phyloP scores from a whole-genome alignment of 2,797 vertebrate genomes.

The Alouatta caraya region DNA sequence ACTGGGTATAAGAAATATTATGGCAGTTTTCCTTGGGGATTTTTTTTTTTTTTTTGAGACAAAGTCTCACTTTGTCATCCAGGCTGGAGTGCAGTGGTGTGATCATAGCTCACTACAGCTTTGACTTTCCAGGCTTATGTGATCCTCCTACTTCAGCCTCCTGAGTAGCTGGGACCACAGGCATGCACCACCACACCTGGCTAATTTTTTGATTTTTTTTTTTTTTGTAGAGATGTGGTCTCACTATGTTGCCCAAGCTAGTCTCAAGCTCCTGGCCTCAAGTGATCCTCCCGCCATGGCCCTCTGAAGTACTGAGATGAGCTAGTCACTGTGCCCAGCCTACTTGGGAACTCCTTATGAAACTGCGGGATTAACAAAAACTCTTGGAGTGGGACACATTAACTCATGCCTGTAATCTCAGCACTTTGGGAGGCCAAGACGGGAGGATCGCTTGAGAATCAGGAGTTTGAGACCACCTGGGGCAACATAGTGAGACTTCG shows the following conservation, averaged over 20 bases:
- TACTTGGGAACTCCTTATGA: not conserved
- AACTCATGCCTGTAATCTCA: not conserved
- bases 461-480: not conserved
- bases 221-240: not conserved
- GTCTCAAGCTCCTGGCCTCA: not conserved
- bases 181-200: not conserved
- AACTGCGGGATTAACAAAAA: slow-evolving; percentile 19
- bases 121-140: not conserved
- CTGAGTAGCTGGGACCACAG: not conserved
- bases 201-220: not conserved
- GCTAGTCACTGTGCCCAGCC: not conserved
- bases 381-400: not conserved
- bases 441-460: not conserved
- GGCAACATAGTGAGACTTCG: not conserved
- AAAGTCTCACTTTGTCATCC: not conserved
- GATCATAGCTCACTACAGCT: not conserved
- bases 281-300: not conserved
- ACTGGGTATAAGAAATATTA: not conserved
- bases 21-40: not conserved
- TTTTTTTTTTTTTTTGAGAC: not conserved
- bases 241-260: not conserved
- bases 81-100: not conserved
- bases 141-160: not conserved
- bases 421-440: not conserved
- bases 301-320: not conserved